Percentiles rank a stretch among this genome's conserved stretches.
phyloP scores from a whole-genome alignment of 1,140 invertebrate genomes.

The Helicoverpa zea region DNA sequence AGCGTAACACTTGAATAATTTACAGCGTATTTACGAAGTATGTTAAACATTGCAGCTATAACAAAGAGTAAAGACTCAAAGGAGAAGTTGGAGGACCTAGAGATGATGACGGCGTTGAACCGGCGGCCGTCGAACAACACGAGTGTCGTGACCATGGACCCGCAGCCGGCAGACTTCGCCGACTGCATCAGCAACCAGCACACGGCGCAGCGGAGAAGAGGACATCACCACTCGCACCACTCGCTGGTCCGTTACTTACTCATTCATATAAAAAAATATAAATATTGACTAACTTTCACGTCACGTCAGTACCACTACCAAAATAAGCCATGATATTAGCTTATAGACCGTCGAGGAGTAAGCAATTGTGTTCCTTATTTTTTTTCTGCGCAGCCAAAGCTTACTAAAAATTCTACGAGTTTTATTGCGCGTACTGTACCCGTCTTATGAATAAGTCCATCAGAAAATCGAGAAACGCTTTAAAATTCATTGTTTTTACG shows the following conservation, averaged over 20 bases:
- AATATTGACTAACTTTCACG: neutral
- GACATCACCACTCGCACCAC: slow-evolving; percentile 73
- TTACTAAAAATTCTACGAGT: too few relatives aligned
- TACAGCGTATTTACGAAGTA: neutral
- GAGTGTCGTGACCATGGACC: slow-evolving; percentile 79
- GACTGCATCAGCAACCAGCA: slow-evolving; percentile 85
- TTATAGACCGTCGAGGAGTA: too few relatives aligned
- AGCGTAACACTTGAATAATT: neutral
- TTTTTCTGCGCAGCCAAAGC: too few relatives aligned
- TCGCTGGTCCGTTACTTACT: slow-evolving; percentile 66
- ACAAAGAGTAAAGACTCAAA: slow-evolving; percentile 83
- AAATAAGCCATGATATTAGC: too few relatives aligned
- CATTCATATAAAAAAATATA: too few relatives aligned
- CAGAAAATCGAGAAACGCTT: too few relatives aligned
- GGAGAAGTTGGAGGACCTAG: slow-evolving; percentile 82
- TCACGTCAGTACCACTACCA: neutral
- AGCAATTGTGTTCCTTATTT: too few relatives aligned
- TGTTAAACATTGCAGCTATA: slow-evolving; percentile 73
- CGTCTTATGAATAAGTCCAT: too few relatives aligned
- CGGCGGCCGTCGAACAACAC: slow-evolving; percentile 76
- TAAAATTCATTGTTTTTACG: too few relatives aligned
- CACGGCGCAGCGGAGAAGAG: slow-evolving; percentile 75
- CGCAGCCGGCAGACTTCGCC: slow-evolving; percentile 76
- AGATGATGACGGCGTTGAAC: slow-evolving; percentile 83
- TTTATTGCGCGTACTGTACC: too few relatives aligned